Evolutionary conservation across 1,140 invertebrate genomes (phyloP).

Genomic region (Lordiphosa collinella): DNA sequence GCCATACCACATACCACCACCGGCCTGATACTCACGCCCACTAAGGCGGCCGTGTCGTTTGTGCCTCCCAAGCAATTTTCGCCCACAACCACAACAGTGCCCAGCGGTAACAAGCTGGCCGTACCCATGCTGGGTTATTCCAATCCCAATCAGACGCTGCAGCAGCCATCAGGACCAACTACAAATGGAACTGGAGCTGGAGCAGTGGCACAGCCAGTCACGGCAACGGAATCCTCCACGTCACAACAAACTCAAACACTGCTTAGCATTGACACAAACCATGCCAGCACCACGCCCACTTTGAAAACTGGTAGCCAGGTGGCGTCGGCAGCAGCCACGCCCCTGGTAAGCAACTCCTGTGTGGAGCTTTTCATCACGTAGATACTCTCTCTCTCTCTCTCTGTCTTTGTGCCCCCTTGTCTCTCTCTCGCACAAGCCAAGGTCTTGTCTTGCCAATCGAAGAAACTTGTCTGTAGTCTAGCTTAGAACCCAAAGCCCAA

Average conservation of each 20-base stretch:
- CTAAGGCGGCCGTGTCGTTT: constrained; percentile 51
- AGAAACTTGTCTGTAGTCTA: constrained; percentile 64
- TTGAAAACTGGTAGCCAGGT: constrained; percentile 41
- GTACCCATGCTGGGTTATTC: constrained; percentile 1
- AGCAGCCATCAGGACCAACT: constrained; percentile 4
- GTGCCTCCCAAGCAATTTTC: constrained; percentile 63
- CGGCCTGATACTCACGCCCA: constrained; percentile 63
- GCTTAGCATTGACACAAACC: constrained; percentile 62
- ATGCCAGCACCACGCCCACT: constrained; percentile 27
- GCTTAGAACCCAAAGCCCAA: constrained; percentile 28
- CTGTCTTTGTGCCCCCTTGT: background rate
- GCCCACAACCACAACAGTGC: constrained; percentile 2
- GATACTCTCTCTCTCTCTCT: constrained; percentile 2
- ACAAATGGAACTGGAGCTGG: constrained; percentile 16
- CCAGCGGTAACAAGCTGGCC: constrained; percentile 18
- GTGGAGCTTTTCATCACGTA: constrained; percentile 64
- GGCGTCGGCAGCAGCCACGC: constrained; percentile 24
- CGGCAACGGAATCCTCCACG: background rate
- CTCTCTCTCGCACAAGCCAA: background rate
- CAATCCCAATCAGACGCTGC: constrained; percentile 1
- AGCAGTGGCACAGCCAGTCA: background rate
- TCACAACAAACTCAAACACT: constrained; percentile 32
- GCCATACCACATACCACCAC: constrained; percentile 34
- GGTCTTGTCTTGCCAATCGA: constrained; percentile 65
- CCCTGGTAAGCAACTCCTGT: constrained; percentile 60